Conservation (phyloP, 2,888 invertebrate genomes). For the Meandrusa payeni region DNA sequence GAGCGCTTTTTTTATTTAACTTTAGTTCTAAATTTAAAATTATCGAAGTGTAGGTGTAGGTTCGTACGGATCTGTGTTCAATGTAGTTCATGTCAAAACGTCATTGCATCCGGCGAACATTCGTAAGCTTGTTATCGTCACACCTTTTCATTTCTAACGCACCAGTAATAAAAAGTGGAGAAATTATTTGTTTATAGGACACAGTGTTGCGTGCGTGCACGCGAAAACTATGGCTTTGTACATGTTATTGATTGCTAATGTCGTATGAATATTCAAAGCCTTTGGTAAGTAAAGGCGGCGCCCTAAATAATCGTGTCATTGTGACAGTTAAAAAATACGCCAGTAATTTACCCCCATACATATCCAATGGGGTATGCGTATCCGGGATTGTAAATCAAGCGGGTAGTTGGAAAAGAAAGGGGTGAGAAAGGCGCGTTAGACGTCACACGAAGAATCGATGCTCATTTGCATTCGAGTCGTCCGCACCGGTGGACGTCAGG, state of each 20-base stretch:
- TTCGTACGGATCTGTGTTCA: conserved; percentile 13
- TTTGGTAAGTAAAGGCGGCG: conserved; percentile 73
- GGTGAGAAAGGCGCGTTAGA: conserved; percentile 75
- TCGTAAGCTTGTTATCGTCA: conserved; percentile 42
- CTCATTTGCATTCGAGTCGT: conserved; percentile 75
- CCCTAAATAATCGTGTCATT: conserved; percentile 78
- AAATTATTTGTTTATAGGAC: conserved; percentile 79
- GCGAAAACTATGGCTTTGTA: conserved; percentile 77
- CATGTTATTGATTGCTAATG: conserved; percentile 77
- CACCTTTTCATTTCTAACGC: conserved; percentile 26
- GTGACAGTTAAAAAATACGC: conserved; percentile 72
- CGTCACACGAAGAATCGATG: conserved; percentile 72
- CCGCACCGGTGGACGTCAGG: conserved; percentile 69
- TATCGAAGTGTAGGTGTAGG: not conserved
- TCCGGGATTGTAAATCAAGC: conserved; percentile 76
- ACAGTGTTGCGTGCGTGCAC: conserved; percentile 76
- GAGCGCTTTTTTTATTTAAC: conserved; percentile 55
- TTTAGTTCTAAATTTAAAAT: conserved; percentile 48
- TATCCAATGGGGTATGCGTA: conserved; percentile 64
- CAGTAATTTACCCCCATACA: conserved; percentile 57
- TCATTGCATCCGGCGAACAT: conserved; percentile 13
- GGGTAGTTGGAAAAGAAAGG: conserved; percentile 75
- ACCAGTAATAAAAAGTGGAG: conserved; percentile 62
- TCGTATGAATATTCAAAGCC: conserved; percentile 78
- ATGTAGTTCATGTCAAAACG: conserved; percentile 14